Evolutionary conservation across 2,888 invertebrate species (phyloP).

Genomic region (Idaea aversata): DNA sequence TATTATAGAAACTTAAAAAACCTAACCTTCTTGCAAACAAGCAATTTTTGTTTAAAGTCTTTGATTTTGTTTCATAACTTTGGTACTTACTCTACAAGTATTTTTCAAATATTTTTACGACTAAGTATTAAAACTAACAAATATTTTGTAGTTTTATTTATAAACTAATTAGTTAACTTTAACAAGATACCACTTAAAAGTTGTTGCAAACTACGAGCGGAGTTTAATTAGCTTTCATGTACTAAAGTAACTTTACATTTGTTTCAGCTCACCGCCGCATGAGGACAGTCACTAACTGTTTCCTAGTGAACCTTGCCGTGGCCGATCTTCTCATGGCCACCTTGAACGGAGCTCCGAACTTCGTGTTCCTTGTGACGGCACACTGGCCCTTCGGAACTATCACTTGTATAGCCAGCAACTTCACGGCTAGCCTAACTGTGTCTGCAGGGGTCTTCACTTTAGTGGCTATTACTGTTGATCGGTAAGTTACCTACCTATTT

Average conservation of each 20-base stretch:
- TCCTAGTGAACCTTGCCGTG: conserved; percentile 92
- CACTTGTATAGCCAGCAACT: conserved; percentile 93
- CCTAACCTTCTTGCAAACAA: no score
- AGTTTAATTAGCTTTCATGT: conserved; percentile 9
- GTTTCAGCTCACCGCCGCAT: conserved; percentile 87
- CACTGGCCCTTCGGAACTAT: conserved; percentile 93
- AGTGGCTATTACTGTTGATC: conserved; percentile 94
- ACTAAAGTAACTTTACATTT: conserved; percentile 15
- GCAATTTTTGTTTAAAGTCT: no score
- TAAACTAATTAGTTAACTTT: no score
- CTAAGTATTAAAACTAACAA: no score
- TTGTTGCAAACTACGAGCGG: no score
- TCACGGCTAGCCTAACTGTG: conserved; percentile 93
- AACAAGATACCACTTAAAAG: no score
- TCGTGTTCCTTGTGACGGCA: conserved; percentile 90
- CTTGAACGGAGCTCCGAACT: conserved; percentile 93
- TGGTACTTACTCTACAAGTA: no score
- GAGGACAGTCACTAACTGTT: conserved; percentile 95
- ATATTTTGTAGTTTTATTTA: no score
- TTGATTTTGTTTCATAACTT: no score
- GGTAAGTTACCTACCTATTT: conserved; percentile 79
- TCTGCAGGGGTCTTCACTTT: conserved; percentile 95
- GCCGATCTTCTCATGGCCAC: conserved; percentile 93
- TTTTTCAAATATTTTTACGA: no score
- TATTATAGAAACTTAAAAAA: no score